phyloP scores from a whole-genome alignment of 2,888 invertebrate species.

The Hirtodrosophila trivittata region DNA sequence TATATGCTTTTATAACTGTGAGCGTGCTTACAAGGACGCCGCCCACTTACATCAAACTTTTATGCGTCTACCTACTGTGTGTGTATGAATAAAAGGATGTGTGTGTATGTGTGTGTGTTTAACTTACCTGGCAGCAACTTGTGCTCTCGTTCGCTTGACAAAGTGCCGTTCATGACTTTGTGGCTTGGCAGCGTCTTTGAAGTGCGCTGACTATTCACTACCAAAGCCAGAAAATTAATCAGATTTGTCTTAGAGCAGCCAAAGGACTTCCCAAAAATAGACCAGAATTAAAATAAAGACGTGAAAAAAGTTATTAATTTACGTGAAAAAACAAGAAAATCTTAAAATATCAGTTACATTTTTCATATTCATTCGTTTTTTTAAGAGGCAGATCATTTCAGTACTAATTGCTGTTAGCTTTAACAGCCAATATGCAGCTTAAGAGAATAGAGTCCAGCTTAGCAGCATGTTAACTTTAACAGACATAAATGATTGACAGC shows the following conservation, averaged over 20 bases:
- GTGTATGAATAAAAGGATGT: background rate
- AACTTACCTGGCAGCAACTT: conserved; percentile 63
- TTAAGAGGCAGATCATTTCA: too few species aligned
- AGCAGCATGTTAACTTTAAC: too few species aligned
- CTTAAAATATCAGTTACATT: too few species aligned
- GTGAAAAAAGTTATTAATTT: background rate
- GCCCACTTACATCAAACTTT: conserved; percentile 25
- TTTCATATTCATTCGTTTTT: too few species aligned
- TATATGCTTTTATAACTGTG: conserved; percentile 79
- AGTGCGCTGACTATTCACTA: conserved; percentile 18
- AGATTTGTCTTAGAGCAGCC: conserved; percentile 26
- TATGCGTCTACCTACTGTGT: conserved; percentile 7
- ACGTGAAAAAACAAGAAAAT: too few species aligned
- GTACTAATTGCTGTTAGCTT: too few species aligned
- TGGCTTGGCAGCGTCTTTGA: conserved; percentile 49
- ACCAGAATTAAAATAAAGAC: too few species aligned
- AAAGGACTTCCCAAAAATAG: background rate
- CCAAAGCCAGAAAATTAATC: conserved; percentile 44
- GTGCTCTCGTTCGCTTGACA: conserved; percentile 54
- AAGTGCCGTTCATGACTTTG: conserved; percentile 59
- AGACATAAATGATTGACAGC: too few species aligned
- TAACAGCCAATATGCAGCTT: too few species aligned
- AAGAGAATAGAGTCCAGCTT: too few species aligned
- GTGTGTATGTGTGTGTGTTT: conserved; percentile 9
- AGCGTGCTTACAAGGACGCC: conserved; percentile 68